Evolutionary conservation across 2,797 vertebrate genomes (phyloP), one percentile per base, ranked within the genome.

Genomic region (Synanceia verrucosa): DNA sequence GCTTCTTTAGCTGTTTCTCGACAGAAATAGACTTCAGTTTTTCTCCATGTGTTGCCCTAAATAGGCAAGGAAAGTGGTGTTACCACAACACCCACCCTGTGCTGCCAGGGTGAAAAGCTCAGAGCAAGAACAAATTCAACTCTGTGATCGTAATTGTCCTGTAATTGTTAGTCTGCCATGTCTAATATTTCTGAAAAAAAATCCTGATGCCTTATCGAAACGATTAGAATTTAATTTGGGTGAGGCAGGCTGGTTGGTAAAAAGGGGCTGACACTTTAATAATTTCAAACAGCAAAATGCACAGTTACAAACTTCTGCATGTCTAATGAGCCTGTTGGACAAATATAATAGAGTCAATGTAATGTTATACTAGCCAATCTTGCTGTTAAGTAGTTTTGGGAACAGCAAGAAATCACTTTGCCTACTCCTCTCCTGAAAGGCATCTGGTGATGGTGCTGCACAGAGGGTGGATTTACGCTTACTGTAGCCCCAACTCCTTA

Each of bases 211-310:
- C 8, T 53, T 67, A 81, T 79, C 53, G 72, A 70, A 56, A 11
- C 13, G 1, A 65, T 52, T 50, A 39, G 52, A 34, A 26, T 57
- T 78, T 19, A 50, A 33, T 57, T 66, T 61, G 39, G 34, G n/a
- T 46, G 33, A 37, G 34, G 43, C 57, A 33, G 31, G 14, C 57
- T 36, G 29, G 37, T 24, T 57, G 64, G 23, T 44, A 66, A 70
- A 66, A 72, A 65, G 12, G 63, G 69, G 48, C 57, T 55, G 64
- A 56, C 33, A 65, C 48, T 76, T 69, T 60, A 46, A 62, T 67
- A 65, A 78, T 21, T 68, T 68, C 48, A 56, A 36, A 57, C 4
- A 1, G 19, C 61, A 61, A 58, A 78, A 78, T 46, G 34, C 53
- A 34, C 50, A 24, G 56, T 59, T 34, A 48, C 18, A 43, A 53